Evolutionary conservation across 2,113 vertebrate genomes (phyloP).

Genomic region (Equus quagga): DNA sequence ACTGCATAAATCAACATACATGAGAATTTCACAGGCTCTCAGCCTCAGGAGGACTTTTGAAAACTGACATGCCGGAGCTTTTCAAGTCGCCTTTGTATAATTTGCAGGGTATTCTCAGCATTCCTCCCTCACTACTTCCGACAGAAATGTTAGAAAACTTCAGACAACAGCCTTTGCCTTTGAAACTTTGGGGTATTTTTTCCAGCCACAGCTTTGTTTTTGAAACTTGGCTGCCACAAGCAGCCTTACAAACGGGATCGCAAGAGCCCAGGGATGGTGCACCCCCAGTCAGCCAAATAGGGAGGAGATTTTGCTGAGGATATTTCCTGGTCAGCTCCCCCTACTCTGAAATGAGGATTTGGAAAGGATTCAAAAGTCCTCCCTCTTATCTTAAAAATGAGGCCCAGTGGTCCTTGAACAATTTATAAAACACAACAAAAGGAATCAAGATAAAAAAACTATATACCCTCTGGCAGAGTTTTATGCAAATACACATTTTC

Average conservation of each 20-base stretch:
- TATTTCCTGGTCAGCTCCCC: neutral
- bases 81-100: constrained; percentile 79
- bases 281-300: constrained; percentile 6
- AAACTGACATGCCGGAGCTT: constrained; percentile 74
- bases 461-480: constrained; percentile 55
- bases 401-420: constrained; percentile 43
- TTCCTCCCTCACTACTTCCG: constrained; percentile 66
- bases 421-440: constrained; percentile 81
- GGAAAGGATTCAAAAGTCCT: constrained; percentile 50
- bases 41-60: constrained; percentile 76
- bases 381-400: constrained; percentile 41
- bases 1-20: constrained; percentile 83
- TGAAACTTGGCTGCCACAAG: constrained; percentile 68
- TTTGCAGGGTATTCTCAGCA: constrained; percentile 73
- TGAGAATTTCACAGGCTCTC: constrained; percentile 70
- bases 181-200: constrained; percentile 78
- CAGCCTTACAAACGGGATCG: constrained; percentile 66
- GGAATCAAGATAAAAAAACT: constrained; percentile 65
- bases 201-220: constrained; percentile 72
- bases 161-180: constrained; percentile 73
- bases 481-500: constrained; percentile 57
- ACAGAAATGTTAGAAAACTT: constrained; percentile 78
- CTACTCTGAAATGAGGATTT: constrained; percentile 35
- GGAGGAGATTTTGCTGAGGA: constrained; percentile 60
- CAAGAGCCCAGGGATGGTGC: constrained; percentile 41